Percentiles rank a stretch among this genome's conserved stretches.
These are phyloP conservation scores for Adelges cooleyi DNA, from an alignment of 1,140 invertebrate genomes.

Conservation along the genomic window DNA sequence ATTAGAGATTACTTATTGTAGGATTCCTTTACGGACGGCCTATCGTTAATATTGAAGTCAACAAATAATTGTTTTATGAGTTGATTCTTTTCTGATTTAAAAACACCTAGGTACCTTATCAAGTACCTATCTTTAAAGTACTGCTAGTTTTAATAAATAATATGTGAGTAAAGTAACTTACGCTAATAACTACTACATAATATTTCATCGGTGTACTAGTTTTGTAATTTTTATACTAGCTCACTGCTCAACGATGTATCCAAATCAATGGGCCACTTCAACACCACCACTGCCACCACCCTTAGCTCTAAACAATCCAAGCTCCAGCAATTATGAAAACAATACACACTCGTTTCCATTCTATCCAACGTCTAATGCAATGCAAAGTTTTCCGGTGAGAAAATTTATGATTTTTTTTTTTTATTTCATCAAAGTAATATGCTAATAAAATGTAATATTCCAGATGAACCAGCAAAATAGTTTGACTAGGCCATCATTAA, in stretches of 20 bases:
- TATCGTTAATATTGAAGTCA: too few species aligned
- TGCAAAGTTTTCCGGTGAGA: conserved; percentile 10
- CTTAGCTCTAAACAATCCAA: neutral
- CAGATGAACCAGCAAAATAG: neutral
- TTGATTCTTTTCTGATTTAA: too few species aligned
- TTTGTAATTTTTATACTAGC: too few species aligned
- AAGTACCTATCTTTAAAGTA: too few species aligned
- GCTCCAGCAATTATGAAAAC: neutral
- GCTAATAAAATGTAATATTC: neutral
- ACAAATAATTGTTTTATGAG: too few species aligned
- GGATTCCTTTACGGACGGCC: too few species aligned
- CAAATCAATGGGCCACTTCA: neutral
- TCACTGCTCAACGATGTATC: conserved; percentile 1
- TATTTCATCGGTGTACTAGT: too few species aligned
- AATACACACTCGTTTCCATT: neutral
- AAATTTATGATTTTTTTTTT: neutral
- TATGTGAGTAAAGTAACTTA: too few species aligned
- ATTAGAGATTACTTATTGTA: too few species aligned
- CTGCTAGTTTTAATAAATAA: too few species aligned
- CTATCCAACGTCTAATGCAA: neutral
- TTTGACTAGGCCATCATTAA: neutral
- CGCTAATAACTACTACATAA: too few species aligned
- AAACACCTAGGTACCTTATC: too few species aligned
- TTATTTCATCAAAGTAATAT: neutral
- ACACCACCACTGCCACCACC: neutral